phyloP scores from a whole-genome alignment of 2,797 vertebrate genomes.

The Meda fulgida region DNA sequence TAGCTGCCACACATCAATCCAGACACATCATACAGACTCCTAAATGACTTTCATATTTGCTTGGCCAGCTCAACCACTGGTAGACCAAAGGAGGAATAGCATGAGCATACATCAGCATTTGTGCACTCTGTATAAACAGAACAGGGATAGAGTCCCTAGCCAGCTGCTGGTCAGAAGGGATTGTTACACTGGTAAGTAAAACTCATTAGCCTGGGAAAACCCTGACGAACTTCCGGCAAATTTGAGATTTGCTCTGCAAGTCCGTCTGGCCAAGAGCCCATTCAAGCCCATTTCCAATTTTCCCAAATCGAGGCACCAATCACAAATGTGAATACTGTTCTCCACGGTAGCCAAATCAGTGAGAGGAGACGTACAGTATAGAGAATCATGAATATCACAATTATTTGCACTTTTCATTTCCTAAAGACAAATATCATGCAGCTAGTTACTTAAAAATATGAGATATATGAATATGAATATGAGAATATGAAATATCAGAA shows the following conservation, averaged over 20 bases:
- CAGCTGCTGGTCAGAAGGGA: constrained; percentile 14
- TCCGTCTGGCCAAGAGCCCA: no score
- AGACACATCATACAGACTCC: neutral
- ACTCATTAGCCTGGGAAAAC: neutral
- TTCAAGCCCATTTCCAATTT: no score
- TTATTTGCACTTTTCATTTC: neutral
- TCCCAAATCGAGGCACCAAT: no score
- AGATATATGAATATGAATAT: no score
- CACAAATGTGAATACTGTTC: constrained; percentile 60
- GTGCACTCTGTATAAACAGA: constrained; percentile 14
- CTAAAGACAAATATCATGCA: neutral
- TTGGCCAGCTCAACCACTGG: constrained; percentile 21
- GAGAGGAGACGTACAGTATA: constrained; percentile 21
- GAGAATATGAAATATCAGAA: no score
- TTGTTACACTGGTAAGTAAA: constrained; percentile 5
- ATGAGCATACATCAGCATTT: constrained; percentile 37
- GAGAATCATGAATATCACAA: constrained; percentile 18
- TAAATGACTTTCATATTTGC: constrained; percentile 14
- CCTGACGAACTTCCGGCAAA: no score
- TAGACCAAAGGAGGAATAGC: neutral
- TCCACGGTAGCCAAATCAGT: constrained; percentile 73
- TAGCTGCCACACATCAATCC: constrained; percentile 7
- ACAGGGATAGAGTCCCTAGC: constrained; percentile 7
- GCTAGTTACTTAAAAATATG: neutral
- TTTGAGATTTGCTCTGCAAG: no score